Conservation (phyloP, 2,888 invertebrate species). For the Hydroisotoma schaefferi region DNA sequence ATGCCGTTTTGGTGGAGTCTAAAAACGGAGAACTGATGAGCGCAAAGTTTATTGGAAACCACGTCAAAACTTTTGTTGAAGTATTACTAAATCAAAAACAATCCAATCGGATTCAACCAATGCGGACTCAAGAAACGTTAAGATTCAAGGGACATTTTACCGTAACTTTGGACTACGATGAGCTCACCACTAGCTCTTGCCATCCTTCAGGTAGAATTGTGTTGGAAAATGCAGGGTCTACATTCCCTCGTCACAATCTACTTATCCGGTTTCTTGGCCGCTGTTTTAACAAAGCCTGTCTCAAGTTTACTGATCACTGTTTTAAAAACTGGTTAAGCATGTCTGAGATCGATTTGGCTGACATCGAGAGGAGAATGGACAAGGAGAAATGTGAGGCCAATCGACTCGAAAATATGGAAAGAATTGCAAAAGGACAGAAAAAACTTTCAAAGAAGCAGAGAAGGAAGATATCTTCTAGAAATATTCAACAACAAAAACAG, state of each 20-base stretch:
- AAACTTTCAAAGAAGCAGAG: neutral
- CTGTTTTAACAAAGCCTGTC: neutral
- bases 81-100: neutral
- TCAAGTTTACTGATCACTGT: neutral
- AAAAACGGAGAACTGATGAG: constrained; percentile 3
- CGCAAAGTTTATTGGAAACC: constrained; percentile 5
- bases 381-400: neutral
- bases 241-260: neutral
- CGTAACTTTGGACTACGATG: constrained; percentile 1
- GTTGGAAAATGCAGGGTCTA: constrained; percentile 4
- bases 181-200: neutral
- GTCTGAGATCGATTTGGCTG: neutral
- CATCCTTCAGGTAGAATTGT: neutral
- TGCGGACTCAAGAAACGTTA: neutral
- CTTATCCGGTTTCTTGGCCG: constrained; percentile 3
- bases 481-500: neutral
- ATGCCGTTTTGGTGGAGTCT: neutral
- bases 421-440: neutral
- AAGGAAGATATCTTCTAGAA: neutral
- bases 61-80: neutral
- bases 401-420: neutral
- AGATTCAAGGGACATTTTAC: neutral
- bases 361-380: neutral
- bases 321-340: constrained; percentile 2
- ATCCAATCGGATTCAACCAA: neutral